A percentile compares a stretch with the other conserved stretches of the same genome.
phyloP scores from a whole-genome alignment of 1,140 invertebrate genomes.

The Drosophila triauraria region DNA sequence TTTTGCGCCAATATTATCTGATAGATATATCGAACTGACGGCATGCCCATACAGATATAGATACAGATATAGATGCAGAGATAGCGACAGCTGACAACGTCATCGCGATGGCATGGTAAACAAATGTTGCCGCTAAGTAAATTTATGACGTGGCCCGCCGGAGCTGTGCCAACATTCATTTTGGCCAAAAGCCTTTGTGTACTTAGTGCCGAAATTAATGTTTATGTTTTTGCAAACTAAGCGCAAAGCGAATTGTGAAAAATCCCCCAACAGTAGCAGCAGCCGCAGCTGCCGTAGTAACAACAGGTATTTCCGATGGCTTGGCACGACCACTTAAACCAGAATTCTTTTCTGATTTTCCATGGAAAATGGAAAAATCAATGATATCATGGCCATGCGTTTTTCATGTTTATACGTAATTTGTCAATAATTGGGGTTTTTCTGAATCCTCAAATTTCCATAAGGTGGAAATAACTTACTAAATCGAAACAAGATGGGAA shows the following conservation, averaged over 20 bases:
- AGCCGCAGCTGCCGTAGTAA: neutral
- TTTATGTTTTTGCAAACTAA: slow-evolving; percentile 37
- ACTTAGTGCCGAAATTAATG: slow-evolving; percentile 33
- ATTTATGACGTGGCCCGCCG: slow-evolving; percentile 43
- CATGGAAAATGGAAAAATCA: slow-evolving; percentile 21
- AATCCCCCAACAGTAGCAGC: slow-evolving; percentile 4
- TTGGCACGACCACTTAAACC: slow-evolving; percentile 15
- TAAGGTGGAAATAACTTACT: neutral
- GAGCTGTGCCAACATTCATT: slow-evolving; percentile 20
- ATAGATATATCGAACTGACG: slow-evolving; percentile 45
- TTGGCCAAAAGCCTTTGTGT: slow-evolving; percentile 29
- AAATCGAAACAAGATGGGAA: neutral
- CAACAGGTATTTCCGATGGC: slow-evolving; percentile 29
- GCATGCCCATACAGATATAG: slow-evolving; percentile 8
- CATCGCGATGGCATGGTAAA: slow-evolving; percentile 32
- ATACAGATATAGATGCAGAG: slow-evolving; percentile 1
- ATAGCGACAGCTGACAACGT: slow-evolving; percentile 51
- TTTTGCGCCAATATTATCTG: slow-evolving; percentile 26
- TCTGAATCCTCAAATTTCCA: neutral
- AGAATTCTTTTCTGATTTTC: slow-evolving; percentile 11
- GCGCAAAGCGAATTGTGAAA: slow-evolving; percentile 34
- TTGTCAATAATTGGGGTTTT: slow-evolving; percentile 23
- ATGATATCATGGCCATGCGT: slow-evolving; percentile 20
- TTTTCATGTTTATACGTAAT: slow-evolving; percentile 35
- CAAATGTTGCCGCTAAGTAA: slow-evolving; percentile 22